Conservation (phyloP, 1,140 invertebrate species). For the Spodoptera frugiperda region DNA sequence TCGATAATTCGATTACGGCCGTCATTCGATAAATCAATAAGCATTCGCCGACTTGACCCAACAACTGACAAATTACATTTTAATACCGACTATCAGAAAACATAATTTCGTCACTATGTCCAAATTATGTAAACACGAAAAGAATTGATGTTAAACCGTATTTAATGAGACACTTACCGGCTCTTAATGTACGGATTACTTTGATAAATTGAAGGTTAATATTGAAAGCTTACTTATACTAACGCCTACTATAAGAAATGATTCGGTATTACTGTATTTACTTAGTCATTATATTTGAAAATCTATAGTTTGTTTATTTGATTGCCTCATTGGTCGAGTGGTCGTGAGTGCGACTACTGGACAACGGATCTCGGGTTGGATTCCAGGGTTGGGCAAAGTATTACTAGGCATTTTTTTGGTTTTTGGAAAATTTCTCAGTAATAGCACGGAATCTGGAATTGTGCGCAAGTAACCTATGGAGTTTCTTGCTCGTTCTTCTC, state of each 20-base stretch:
- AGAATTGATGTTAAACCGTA: slow-evolving; percentile 24
- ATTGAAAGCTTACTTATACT: background rate
- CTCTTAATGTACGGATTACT: slow-evolving; percentile 10
- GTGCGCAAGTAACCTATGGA: no score
- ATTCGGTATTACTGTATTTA: slow-evolving; percentile 4
- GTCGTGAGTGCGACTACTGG: no score
- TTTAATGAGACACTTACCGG: slow-evolving; percentile 23
- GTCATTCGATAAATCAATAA: background rate
- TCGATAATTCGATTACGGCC: background rate
- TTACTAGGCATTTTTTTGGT: no score
- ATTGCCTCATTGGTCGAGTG: no score
- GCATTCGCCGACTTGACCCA: background rate
- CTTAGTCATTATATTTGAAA: background rate
- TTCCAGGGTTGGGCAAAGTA: no score
- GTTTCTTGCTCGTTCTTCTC: no score
- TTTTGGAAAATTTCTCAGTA: no score
- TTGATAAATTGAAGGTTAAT: slow-evolving; percentile 26
- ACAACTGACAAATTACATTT: background rate
- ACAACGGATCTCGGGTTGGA: no score
- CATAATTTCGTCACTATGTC: slow-evolving; percentile 18
- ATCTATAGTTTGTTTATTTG: slow-evolving; percentile 2
- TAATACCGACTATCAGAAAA: slow-evolving; percentile 12
- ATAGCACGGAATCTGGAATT: no score
- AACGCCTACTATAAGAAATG: slow-evolving; percentile 12
- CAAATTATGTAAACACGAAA: slow-evolving; percentile 24